These are phyloP conservation scores for Drosophila kanapiae DNA, from an alignment of 1,140 invertebrate species.

Conservation along the genomic window DNA sequence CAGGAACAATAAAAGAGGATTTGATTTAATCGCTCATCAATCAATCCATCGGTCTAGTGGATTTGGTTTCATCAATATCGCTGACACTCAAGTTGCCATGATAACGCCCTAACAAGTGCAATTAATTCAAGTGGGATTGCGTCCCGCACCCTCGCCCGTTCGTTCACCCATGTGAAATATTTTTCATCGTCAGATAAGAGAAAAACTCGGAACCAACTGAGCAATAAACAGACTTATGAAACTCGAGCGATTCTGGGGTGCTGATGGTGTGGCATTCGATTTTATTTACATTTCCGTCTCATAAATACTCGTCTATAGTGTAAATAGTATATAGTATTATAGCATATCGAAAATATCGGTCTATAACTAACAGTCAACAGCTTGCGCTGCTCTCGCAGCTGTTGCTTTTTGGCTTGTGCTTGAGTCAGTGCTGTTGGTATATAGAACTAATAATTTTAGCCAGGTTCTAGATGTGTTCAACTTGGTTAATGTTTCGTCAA, in stretches of 20 bases:
- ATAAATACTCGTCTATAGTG: constrained; percentile 32
- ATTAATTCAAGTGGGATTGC: constrained; percentile 31
- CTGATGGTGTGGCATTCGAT: constrained; percentile 1
- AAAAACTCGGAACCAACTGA: background rate
- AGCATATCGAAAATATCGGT: constrained; percentile 27
- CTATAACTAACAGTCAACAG: constrained; percentile 24
- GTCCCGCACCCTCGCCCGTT: background rate
- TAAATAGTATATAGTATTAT: constrained; percentile 23
- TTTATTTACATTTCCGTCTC: constrained; percentile 41
- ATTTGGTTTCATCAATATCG: constrained; percentile 21
- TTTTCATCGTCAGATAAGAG: constrained; percentile 6
- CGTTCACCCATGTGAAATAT: background rate
- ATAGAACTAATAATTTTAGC: constrained; percentile 37
- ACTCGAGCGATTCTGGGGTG: constrained; percentile 9
- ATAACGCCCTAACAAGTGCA: constrained; percentile 24
- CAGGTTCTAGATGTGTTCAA: background rate
- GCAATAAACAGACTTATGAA: background rate
- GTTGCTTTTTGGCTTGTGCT: constrained; percentile 49
- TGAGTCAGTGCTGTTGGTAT: constrained; percentile 26
- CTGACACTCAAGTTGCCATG: constrained; percentile 24
- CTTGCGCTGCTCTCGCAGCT: constrained; percentile 2
- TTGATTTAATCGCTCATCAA: constrained; percentile 29
- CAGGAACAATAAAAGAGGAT: constrained; percentile 2
- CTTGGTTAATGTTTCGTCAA: constrained; percentile 15
- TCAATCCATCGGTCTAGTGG: constrained; percentile 17